Evolutionary conservation across 2,888 invertebrate species (phyloP).

Genomic region (Eurois occulta): DNA sequence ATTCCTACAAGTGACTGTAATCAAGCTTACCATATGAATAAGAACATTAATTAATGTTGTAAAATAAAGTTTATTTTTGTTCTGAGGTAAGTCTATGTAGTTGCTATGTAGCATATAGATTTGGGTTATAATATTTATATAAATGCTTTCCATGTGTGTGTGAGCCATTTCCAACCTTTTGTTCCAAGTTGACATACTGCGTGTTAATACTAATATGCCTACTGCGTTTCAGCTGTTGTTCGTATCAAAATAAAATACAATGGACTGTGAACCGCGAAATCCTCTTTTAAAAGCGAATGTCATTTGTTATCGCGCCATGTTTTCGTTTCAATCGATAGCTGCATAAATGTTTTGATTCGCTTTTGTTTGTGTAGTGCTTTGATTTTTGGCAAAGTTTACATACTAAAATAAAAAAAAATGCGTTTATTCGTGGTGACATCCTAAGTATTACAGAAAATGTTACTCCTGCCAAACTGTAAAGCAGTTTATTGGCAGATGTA

Average conservation of each 20-base stretch:
- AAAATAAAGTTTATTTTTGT: too few species aligned
- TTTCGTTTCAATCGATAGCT: slow-evolving; percentile 36
- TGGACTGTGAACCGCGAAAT: slow-evolving; percentile 62
- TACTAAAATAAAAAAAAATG: too few species aligned
- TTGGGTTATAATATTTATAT: too few species aligned
- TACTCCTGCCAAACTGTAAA: too few species aligned
- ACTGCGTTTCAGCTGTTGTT: slow-evolving; percentile 38
- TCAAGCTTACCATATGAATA: too few species aligned
- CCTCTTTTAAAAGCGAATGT: slow-evolving; percentile 64
- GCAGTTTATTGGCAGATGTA: too few species aligned
- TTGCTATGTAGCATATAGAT: too few species aligned
- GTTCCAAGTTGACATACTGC: background rate
- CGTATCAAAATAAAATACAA: slow-evolving; percentile 63
- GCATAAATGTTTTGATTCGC: slow-evolving; percentile 22
- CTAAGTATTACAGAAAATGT: too few species aligned
- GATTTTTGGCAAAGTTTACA: background rate
- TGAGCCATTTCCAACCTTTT: background rate
- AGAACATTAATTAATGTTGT: too few species aligned
- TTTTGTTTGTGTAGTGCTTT: slow-evolving; percentile 18
- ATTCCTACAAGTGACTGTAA: too few species aligned
- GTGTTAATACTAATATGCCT: background rate
- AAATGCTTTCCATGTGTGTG: background rate
- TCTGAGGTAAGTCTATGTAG: too few species aligned
- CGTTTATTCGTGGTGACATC: too few species aligned
- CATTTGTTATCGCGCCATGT: slow-evolving; percentile 60